These are phyloP conservation scores for Eueremaeus valkanovi DNA, from an alignment of 2,888 invertebrate species.

Conservation along the genomic window DNA sequence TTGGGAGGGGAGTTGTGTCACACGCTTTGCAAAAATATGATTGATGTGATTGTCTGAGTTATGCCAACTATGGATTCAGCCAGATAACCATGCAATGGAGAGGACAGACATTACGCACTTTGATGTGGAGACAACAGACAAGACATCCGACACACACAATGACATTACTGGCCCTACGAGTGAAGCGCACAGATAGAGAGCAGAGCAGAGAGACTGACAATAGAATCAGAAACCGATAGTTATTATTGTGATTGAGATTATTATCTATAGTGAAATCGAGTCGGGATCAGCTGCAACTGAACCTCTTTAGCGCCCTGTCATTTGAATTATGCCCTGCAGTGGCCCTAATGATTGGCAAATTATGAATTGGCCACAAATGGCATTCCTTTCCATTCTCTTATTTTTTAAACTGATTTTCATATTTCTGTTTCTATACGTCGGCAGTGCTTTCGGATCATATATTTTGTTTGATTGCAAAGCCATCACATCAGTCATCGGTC, in stretches of 20 bases:
- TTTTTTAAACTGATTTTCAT: too few relatives aligned
- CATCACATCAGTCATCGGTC: constrained; percentile 14
- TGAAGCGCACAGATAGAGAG: not conserved
- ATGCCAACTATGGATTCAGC: not conserved
- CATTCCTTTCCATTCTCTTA: too few relatives aligned
- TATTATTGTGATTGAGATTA: not conserved
- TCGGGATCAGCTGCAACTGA: not conserved
- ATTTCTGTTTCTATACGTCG: too few relatives aligned
- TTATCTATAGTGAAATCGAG: not conserved
- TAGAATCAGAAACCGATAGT: not conserved
- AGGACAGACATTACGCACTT: not conserved
- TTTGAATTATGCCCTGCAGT: not conserved
- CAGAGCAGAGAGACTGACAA: not conserved
- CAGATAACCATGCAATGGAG: not conserved
- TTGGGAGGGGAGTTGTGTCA: constrained; percentile 7
- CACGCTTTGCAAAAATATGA: constrained; percentile 10
- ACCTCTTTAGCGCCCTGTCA: constrained; percentile 10
- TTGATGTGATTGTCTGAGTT: constrained; percentile 6
- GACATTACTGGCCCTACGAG: too few relatives aligned
- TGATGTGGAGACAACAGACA: not conserved
- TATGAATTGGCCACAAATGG: not conserved
- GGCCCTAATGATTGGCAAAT: not conserved
- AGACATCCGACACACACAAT: too few relatives aligned
- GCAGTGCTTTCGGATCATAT: not conserved
- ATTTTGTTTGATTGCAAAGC: constrained; percentile 6